These are phyloP conservation scores for Thaumatotibia leucotreta DNA, from an alignment of 1,140 invertebrate species.

Conservation along the genomic window DNA sequence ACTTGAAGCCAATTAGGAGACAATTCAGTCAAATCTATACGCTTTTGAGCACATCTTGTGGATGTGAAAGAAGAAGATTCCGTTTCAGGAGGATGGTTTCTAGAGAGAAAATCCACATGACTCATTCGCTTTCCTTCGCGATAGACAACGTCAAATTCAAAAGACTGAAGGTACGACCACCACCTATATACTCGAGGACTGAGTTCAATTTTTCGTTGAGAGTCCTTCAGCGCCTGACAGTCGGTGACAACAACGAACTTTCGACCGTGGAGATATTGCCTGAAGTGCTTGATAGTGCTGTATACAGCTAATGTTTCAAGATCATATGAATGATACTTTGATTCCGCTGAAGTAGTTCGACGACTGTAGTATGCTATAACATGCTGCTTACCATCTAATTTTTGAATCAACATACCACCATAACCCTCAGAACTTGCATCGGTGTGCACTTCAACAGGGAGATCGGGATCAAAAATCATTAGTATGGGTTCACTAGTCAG, in stretches of 20 bases:
- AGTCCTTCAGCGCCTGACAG: neutral
- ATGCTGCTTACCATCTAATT: slow-evolving; percentile 22
- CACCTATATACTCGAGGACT: slow-evolving; percentile 35
- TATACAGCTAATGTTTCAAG: slow-evolving; percentile 23
- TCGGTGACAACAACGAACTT: slow-evolving; percentile 30
- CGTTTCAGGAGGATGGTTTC: neutral
- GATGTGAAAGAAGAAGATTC: neutral
- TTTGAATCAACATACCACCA: slow-evolving; percentile 12
- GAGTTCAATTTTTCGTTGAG: slow-evolving; percentile 12
- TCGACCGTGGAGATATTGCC: slow-evolving; percentile 32
- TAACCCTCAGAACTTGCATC: slow-evolving; percentile 21
- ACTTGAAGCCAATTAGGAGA: neutral
- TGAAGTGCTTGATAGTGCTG: slow-evolving; percentile 32
- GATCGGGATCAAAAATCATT: slow-evolving; percentile 42
- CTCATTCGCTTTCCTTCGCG: slow-evolving; percentile 18
- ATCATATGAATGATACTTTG: neutral
- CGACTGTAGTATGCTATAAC: neutral
- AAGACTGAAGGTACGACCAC: slow-evolving; percentile 12
- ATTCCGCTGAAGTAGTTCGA: neutral
- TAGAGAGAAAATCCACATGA: slow-evolving; percentile 20
- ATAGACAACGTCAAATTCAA: neutral
- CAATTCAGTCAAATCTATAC: slow-evolving; percentile 14
- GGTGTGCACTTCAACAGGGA: slow-evolving; percentile 14
- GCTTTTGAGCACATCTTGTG: slow-evolving; percentile 10
- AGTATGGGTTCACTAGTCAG: slow-evolving; percentile 30